A percentile compares a stretch with the other conserved stretches of the same genome.
These are phyloP conservation scores for Bos javanicus DNA, from an alignment of 2,113 vertebrate genomes.

Conservation along the genomic window DNA sequence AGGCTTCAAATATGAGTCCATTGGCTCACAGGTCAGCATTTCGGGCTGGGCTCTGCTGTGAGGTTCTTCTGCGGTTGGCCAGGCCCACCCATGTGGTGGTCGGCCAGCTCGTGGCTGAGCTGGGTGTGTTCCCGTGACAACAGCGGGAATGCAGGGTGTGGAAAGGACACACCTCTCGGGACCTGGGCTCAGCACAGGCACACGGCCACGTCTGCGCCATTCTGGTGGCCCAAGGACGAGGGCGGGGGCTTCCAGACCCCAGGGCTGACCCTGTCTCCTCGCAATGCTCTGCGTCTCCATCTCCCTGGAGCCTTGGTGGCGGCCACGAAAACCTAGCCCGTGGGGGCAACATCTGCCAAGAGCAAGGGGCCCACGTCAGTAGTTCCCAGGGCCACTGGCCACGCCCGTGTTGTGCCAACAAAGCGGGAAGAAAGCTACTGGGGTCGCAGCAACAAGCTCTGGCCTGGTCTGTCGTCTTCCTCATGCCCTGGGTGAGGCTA, in stretches of 20 bases:
- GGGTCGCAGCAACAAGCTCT: background rate
- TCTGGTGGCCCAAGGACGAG: background rate
- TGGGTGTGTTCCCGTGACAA: background rate
- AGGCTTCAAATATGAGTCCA: background rate
- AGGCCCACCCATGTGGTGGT: accelerated
- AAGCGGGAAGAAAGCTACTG: background rate
- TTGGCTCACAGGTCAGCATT: background rate
- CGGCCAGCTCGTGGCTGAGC: background rate
- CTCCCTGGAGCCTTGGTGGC: background rate
- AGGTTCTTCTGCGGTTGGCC: background rate
- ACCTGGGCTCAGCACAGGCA: background rate
- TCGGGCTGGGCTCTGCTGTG: accelerated
- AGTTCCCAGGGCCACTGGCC: background rate
- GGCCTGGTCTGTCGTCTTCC: background rate
- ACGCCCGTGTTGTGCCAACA: background rate
- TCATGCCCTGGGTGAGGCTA: accelerated
- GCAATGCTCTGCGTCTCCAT: accelerated
- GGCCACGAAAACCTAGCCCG: background rate
- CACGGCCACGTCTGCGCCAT: accelerated
- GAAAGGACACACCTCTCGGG: accelerated
- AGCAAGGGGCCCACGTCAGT: accelerated
- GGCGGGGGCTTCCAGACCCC: background rate
- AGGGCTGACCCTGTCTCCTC: background rate
- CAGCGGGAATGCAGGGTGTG: background rate
- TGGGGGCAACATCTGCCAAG: background rate